Evolutionary conservation across 2,113 vertebrate genomes (phyloP), one percentile per base, ranked within the genome.

Genomic region (Panthera tigris): DNA sequence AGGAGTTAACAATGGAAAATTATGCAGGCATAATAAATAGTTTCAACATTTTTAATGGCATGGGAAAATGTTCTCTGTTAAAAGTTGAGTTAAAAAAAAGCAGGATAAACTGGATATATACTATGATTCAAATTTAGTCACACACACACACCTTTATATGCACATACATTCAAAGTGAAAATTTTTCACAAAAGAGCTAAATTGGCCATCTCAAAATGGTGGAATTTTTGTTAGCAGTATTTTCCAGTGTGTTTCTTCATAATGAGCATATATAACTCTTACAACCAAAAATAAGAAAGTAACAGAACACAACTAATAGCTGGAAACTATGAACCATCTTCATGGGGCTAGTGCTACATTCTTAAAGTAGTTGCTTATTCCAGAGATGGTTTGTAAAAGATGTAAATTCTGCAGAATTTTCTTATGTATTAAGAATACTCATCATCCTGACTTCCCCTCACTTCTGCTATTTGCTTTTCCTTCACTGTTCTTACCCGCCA

Each of bases 1-100:
- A 93, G 7, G 50, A 71, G 33, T 29, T 92, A 48, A 39, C 11
- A 83, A 61, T 39, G 57, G 4, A 94, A 74, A 68, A 96, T 82
- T 71, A 86, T 5, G 14, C 12, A 89, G 61, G 23, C 76, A 69
- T 71, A n/a, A 80, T 45, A 94, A 89, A 91, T 29, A 91, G 68
- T 69, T 86, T 88, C 73, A 84, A 66, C n/a, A 81, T 91, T 84
- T 92, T 95, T 95, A 97, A 98, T 80, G 8, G 81, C 45, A 63
- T 85, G 7, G 41, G 69, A 57, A 96, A 87, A 92, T 81, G 27
- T 84, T 86, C 55, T 87, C n/a, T 88, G 57, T 92, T 92, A 73
- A 97, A 95, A 92, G 41, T 25, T 84, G 61, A 95, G 36, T 79
- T 10, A 87, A 65, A 48, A 95, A 95, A 87, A 89, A 29, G 5